phyloP scores from a whole-genome alignment of 1,140 invertebrate genomes.

The Hyposmocoma kahamanoa region DNA sequence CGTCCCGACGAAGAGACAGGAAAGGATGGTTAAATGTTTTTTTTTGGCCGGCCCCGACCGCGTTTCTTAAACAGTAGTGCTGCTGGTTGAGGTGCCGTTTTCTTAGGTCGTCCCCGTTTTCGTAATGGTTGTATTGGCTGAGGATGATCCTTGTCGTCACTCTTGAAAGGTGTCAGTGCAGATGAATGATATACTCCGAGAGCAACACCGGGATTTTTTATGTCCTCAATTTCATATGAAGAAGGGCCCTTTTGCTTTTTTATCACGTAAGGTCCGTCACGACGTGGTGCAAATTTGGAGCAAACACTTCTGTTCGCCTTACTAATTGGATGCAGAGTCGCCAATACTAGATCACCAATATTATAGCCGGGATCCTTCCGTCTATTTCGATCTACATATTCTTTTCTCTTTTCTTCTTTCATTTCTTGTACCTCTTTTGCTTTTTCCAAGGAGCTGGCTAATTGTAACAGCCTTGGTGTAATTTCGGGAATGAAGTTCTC shows the following conservation, averaged over 20 bases:
- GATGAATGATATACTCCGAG: background rate
- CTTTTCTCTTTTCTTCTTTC: slow-evolving; percentile 15
- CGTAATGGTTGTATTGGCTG: background rate
- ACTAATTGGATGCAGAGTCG: slow-evolving; percentile 22
- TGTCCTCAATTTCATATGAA: background rate
- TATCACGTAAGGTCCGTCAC: slow-evolving; percentile 18
- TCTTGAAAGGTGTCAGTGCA: background rate
- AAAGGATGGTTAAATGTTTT: background rate
- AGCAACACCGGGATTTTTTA: background rate
- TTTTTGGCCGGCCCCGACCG: background rate
- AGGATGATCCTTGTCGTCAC: background rate
- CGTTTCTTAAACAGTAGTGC: background rate
- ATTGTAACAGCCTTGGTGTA: slow-evolving; percentile 16
- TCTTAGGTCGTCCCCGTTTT: no score
- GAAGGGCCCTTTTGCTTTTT: background rate
- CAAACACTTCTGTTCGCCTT: slow-evolving; percentile 14
- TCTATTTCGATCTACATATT: slow-evolving; percentile 14
- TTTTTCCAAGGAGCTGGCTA: slow-evolving; percentile 10
- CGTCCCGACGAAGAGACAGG: no score
- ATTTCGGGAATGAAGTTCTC: slow-evolving; percentile 25
- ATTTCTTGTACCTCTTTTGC: slow-evolving; percentile 15
- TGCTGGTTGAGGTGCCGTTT: background rate
- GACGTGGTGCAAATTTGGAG: slow-evolving; percentile 28
- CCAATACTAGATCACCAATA: slow-evolving; percentile 19
- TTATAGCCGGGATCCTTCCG: slow-evolving; percentile 8